These are phyloP conservation scores for Dendropsophus ebraccatus DNA, from an alignment of 2,113 vertebrate genomes.

Conservation along the genomic window DNA sequence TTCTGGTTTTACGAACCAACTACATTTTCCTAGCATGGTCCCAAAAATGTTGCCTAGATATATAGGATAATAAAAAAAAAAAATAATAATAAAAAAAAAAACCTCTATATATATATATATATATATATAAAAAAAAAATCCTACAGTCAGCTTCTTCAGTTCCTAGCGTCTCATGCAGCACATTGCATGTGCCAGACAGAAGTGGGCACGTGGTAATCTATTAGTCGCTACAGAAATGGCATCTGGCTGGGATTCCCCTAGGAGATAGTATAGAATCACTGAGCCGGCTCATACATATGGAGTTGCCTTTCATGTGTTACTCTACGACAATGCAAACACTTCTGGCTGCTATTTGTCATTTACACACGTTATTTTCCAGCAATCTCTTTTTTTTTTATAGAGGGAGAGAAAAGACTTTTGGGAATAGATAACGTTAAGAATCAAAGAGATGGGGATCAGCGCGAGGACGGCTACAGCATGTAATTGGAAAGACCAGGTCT, in stretches of 20 bases:
- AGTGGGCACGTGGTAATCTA: slow-evolving; percentile 5
- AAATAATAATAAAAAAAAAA: neutral
- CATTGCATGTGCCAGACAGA: neutral
- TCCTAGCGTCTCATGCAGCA: neutral
- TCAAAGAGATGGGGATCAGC: slow-evolving; percentile 32
- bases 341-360: slow-evolving; percentile 21
- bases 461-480: slow-evolving; percentile 1
- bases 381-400: neutral
- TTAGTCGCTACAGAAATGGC: slow-evolving; percentile 9
- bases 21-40: neutral
- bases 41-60: neutral
- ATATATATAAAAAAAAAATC: too few relatives aligned
- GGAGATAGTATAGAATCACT: neutral
- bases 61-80: too few relatives aligned
- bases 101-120: too few relatives aligned
- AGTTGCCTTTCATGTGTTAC: slow-evolving; percentile 26
- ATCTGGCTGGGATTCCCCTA: slow-evolving; percentile 42
- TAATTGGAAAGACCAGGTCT: slow-evolving; percentile 4
- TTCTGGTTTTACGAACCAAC: too few relatives aligned
- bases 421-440: slow-evolving; percentile 35
- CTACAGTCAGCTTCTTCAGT: neutral
- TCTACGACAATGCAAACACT: slow-evolving; percentile 30
- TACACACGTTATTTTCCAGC: slow-evolving; percentile 5
- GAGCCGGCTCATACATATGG: slow-evolving; percentile 30
- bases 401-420: slow-evolving; percentile 10